These are phyloP conservation scores for Sminthopsis crassicaudata DNA, from an alignment of 2,113 vertebrate genomes.

Conservation along the genomic window DNA sequence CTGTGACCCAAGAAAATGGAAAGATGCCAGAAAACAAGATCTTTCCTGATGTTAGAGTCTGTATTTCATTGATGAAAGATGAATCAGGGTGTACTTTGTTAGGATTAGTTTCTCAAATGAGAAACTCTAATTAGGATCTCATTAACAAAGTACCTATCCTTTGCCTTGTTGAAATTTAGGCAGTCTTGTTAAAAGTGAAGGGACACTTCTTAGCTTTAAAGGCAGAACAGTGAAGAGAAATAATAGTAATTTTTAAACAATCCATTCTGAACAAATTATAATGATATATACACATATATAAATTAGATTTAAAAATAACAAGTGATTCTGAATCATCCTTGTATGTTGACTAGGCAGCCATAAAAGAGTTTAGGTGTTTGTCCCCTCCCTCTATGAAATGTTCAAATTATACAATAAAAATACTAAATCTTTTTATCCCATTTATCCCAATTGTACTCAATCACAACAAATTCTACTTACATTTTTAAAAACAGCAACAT, in stretches of 20 bases:
- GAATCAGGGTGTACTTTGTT: conserved; percentile 80
- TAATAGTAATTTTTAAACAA: background rate
- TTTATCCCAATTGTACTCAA: background rate
- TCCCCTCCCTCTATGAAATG: background rate
- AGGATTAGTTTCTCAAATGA: conserved; percentile 81
- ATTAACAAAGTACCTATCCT: conserved; percentile 72
- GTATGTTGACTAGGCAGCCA: background rate
- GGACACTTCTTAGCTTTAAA: conserved; percentile 53
- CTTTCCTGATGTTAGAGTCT: conserved; percentile 68
- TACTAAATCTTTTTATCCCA: conserved; percentile 7
- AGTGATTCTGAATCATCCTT: background rate
- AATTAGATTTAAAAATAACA: conserved; percentile 28
- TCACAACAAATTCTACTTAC: conserved; percentile 32
- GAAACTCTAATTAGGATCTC: conserved; percentile 75
- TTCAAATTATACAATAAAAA: conserved; percentile 20
- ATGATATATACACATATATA: background rate
- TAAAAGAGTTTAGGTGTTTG: background rate
- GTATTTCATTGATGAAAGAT: conserved; percentile 76
- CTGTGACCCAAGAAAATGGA: conserved; percentile 77
- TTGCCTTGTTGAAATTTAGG: conserved; percentile 71
- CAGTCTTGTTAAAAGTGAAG: conserved; percentile 53
- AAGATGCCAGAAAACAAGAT: conserved; percentile 80
- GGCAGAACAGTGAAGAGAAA: conserved; percentile 29
- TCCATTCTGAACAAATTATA: background rate
- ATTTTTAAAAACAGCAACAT: background rate